These are phyloP conservation scores for Entomobrya proxima DNA, from an alignment of 2,888 invertebrate species.

Conservation along the genomic window DNA sequence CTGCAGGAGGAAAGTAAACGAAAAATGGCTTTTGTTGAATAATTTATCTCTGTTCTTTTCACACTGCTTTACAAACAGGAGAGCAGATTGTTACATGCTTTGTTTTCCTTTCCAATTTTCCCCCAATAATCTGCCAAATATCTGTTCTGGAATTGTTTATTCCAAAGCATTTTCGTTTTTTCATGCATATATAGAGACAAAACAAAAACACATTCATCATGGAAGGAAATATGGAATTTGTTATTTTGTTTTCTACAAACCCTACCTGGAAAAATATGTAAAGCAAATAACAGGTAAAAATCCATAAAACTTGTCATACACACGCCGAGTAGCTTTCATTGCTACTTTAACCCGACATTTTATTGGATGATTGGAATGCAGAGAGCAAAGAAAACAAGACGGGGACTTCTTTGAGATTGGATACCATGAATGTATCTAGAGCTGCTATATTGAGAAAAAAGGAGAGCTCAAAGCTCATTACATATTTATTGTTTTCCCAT, in stretches of 20 bases:
- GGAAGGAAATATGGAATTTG: neutral
- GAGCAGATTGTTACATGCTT: neutral
- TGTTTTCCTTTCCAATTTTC: neutral
- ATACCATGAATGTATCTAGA: neutral
- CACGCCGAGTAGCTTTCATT: no score
- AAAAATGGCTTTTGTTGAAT: neutral
- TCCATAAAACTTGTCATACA: no score
- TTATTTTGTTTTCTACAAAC: neutral
- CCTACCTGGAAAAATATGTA: neutral
- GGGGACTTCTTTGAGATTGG: neutral
- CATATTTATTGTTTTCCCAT: slow-evolving; percentile 52
- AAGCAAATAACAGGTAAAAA: neutral
- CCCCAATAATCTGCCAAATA: neutral
- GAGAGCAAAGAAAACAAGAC: neutral
- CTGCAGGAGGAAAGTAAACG: neutral
- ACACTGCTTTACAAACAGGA: neutral
- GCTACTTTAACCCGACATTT: no score
- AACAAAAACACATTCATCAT: neutral
- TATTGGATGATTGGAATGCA: no score
- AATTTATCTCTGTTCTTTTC: slow-evolving; percentile 14
- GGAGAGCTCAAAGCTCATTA: slow-evolving; percentile 47
- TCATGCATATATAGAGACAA: neutral
- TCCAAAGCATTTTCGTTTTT: neutral
- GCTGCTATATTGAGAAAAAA: neutral
- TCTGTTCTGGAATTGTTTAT: neutral